Conservation (phyloP, 2,797 vertebrate species). For the Rhabdophis nuchalis region DNA sequence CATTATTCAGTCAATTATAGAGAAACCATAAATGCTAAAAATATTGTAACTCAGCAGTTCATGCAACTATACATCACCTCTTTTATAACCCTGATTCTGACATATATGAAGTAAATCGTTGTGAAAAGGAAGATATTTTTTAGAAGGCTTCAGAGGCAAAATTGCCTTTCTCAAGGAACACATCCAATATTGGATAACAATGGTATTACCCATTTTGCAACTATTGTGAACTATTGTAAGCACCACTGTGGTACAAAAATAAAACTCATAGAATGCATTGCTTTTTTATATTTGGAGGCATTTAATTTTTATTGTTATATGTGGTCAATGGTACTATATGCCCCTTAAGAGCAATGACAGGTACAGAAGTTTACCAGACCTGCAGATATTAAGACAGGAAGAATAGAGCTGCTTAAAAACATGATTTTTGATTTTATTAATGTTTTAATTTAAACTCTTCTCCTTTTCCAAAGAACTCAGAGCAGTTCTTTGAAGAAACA, state of each 20-base stretch:
- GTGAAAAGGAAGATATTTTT: not conserved
- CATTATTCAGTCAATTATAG: not conserved
- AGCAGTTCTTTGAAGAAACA: not conserved
- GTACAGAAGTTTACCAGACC: not conserved
- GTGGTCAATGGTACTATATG: not conserved
- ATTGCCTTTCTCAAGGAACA: not conserved
- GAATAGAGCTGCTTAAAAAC: not conserved
- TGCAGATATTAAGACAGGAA: not conserved
- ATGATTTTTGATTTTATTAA: not conserved
- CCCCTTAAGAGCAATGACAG: not conserved
- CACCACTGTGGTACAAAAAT: not conserved
- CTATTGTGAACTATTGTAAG: not conserved
- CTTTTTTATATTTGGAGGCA: not conserved
- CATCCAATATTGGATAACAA: not conserved
- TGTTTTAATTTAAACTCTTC: not conserved
- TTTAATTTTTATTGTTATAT: not conserved
- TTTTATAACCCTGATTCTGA: not conserved
- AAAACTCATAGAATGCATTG: not conserved
- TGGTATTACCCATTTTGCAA: not conserved
- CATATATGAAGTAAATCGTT: not conserved
- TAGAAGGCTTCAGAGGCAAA: not conserved
- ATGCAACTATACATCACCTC: not conserved
- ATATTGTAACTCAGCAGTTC: not conserved
- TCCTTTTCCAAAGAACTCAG: not conserved
- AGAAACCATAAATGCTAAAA: not conserved